Evolutionary conservation across 2,113 vertebrate genomes (phyloP).

Genomic region (Emydura subglobosa): DNA sequence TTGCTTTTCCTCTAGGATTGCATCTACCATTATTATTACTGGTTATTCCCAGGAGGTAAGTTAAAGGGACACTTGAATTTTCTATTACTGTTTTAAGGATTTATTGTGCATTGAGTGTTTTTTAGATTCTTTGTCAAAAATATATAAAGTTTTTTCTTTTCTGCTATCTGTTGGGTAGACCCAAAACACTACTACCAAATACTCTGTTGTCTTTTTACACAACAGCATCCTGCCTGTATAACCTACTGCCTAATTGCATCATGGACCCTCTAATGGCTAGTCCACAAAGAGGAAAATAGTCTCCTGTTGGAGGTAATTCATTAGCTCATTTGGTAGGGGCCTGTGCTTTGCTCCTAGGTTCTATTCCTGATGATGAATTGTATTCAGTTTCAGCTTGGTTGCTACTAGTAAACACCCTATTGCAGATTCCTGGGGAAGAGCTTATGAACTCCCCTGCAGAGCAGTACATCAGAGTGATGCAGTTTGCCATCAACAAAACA

Average conservation of each 20-base stretch:
- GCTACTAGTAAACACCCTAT: not conserved
- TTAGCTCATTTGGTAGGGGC: not conserved
- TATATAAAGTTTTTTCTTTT: not conserved
- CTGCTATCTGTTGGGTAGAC: not conserved
- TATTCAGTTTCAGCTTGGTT: not conserved
- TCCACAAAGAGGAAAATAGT: not conserved
- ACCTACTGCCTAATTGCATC: not conserved
- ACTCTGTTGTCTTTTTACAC: not conserved
- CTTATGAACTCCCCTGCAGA: not conserved
- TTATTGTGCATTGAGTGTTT: not conserved
- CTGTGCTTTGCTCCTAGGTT: not conserved
- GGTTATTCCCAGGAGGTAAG: rapidly evolving
- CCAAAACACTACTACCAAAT: not conserved
- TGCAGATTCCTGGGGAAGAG: not conserved
- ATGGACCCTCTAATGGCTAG: not conserved
- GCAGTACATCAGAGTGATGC: not conserved
- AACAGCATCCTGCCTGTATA: not conserved
- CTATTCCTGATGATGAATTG: not conserved
- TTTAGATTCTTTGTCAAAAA: not conserved
- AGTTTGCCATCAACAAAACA: not conserved
- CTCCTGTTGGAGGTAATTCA: not conserved
- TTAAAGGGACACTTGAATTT: not conserved
- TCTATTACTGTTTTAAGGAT: not conserved
- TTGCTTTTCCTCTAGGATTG: not conserved
- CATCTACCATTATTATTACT: not conserved